Percentiles rank a stretch among this genome's conserved stretches.
Conservation (phyloP, 2,113 vertebrate species). For the Hydropotes inermis region DNA sequence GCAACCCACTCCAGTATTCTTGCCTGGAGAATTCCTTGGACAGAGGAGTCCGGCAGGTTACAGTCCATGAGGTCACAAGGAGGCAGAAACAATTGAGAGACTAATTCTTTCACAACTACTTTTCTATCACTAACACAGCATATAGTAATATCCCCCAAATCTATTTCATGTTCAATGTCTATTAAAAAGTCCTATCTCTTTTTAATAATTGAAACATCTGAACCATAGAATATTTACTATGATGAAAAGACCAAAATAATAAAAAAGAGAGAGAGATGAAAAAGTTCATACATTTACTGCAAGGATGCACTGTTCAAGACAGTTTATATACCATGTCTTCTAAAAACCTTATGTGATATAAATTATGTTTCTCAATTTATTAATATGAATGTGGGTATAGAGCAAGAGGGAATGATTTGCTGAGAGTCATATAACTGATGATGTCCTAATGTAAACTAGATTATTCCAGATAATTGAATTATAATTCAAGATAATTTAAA, state of each 20-base stretch:
- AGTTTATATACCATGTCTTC: not conserved
- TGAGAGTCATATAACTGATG: not conserved
- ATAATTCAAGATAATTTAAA: not conserved
- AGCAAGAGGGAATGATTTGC: not conserved
- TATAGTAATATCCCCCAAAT: not conserved
- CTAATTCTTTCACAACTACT: not conserved
- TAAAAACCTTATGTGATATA: not conserved
- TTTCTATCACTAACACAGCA: not conserved
- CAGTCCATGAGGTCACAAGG: not conserved
- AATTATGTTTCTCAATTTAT: not conserved
- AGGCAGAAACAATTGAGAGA: not conserved
- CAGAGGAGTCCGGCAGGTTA: rapidly evolving
- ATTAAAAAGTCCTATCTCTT: not conserved
- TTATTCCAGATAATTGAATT: not conserved
- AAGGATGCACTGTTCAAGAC: not conserved
- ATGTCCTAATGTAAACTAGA: not conserved
- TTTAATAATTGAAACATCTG: not conserved
- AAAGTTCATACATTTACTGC: not conserved
- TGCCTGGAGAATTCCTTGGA: not conserved
- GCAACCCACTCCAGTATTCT: not conserved
- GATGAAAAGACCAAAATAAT: not conserved
- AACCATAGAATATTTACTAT: not conserved
- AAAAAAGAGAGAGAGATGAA: not conserved
- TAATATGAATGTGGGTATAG: not conserved
- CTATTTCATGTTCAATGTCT: not conserved